phyloP scores from a whole-genome alignment of 2,888 invertebrate genomes.

The Notodonta ziczac region DNA sequence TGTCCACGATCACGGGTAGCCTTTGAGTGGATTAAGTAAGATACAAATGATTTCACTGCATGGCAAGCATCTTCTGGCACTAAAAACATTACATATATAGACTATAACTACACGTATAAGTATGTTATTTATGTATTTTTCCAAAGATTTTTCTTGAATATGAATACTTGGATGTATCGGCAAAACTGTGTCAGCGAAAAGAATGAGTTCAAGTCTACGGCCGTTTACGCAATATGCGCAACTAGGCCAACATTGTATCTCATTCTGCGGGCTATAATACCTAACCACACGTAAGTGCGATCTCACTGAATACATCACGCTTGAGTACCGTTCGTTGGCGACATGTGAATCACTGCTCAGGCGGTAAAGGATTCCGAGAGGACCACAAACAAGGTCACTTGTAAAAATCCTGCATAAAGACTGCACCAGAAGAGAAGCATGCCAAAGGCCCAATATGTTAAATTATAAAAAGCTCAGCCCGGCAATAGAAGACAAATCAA shows the following conservation, averaged over 20 bases:
- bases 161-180: background rate
- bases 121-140: background rate
- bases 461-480: no score
- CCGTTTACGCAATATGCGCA: slow-evolving; percentile 75
- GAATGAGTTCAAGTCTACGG: slow-evolving; percentile 80
- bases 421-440: no score
- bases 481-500: no score
- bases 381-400: no score
- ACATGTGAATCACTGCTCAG: background rate
- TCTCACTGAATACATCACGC: background rate
- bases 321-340: background rate
- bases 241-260: slow-evolving; percentile 73
- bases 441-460: no score
- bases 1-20: slow-evolving; percentile 48
- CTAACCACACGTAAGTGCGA: slow-evolving; percentile 16
- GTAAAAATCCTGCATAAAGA: no score
- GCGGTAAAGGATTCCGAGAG: no score
- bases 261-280: slow-evolving; percentile 44
- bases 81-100: no score
- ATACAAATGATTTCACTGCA: slow-evolving; percentile 39
- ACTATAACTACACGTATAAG: no score
- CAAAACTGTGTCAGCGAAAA: slow-evolving; percentile 59
- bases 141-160: background rate
- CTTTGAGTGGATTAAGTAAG: slow-evolving; percentile 45
- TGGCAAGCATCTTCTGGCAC: slow-evolving; percentile 1